These are phyloP conservation scores for Phorcus lineatus DNA, from an alignment of 2,888 invertebrate species.

Conservation along the genomic window DNA sequence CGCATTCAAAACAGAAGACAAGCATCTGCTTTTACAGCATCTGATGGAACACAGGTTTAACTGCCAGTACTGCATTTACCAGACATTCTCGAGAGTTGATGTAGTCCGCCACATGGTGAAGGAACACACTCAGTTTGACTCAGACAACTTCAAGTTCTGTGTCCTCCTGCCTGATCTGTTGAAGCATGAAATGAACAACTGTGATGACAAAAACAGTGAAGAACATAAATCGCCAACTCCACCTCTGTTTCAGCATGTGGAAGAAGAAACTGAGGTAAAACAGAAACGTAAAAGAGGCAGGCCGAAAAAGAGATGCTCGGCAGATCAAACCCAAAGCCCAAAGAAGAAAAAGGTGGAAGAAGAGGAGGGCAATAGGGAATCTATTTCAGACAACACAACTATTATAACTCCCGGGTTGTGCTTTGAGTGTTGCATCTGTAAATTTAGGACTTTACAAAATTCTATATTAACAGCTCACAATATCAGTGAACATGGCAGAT, in stretches of 20 bases:
- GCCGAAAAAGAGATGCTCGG: no score
- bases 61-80: conserved; percentile 55
- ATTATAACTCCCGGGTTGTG: background rate
- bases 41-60: conserved; percentile 57
- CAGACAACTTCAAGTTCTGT: conserved; percentile 50
- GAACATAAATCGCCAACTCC: no score
- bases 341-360: no score
- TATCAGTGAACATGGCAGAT: background rate
- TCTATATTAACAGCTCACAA: background rate
- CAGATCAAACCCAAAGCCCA: no score
- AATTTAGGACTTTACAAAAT: conserved; percentile 1
- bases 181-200: conserved; percentile 22
- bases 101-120: conserved; percentile 50
- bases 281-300: no score
- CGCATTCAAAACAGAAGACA: conserved; percentile 49
- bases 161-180: conserved; percentile 51
- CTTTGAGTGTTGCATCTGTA: background rate
- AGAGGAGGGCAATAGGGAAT: no score
- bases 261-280: no score
- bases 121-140: conserved; percentile 44
- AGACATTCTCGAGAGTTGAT: conserved; percentile 56
- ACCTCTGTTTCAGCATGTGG: no score
- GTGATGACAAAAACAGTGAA: background rate
- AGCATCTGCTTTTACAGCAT: conserved; percentile 48
- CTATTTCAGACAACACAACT: no score